Conservation (phyloP, 2,113 vertebrate species). For the Nymphicus hollandicus region DNA sequence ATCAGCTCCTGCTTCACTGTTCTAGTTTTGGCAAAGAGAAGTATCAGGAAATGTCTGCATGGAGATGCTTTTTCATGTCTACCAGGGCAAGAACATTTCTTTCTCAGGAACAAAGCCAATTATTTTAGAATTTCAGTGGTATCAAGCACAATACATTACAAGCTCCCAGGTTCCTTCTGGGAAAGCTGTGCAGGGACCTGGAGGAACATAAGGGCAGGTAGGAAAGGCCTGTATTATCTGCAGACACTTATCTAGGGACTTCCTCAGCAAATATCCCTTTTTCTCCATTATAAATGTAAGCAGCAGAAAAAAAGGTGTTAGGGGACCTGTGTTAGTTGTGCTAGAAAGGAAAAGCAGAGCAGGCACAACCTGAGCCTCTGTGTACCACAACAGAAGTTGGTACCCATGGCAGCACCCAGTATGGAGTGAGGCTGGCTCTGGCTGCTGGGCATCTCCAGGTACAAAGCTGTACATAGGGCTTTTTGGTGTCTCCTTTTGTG, state of each 20-base stretch:
- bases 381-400: neutral
- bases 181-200: neutral
- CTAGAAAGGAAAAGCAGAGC: neutral
- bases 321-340: neutral
- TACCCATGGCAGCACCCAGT: fast-evolving
- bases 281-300: neutral
- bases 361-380: neutral
- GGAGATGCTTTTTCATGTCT: constrained; percentile 32
- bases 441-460: neutral
- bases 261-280: neutral
- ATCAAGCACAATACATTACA: neutral
- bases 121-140: neutral
- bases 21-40: constrained; percentile 42
- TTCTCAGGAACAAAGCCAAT: neutral
- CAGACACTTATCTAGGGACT: neutral
- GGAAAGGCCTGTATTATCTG: neutral
- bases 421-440: fast-evolving
- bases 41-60: constrained; percentile 12
- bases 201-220: neutral
- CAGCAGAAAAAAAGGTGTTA: neutral
- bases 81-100: neutral
- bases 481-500: neutral
- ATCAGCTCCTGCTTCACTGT: constrained; percentile 22
- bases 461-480: neutral
- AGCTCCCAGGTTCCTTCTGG: neutral